Evolutionary conservation across 2,888 invertebrate genomes (phyloP).

Genomic region (Sylvicola cinctus): DNA sequence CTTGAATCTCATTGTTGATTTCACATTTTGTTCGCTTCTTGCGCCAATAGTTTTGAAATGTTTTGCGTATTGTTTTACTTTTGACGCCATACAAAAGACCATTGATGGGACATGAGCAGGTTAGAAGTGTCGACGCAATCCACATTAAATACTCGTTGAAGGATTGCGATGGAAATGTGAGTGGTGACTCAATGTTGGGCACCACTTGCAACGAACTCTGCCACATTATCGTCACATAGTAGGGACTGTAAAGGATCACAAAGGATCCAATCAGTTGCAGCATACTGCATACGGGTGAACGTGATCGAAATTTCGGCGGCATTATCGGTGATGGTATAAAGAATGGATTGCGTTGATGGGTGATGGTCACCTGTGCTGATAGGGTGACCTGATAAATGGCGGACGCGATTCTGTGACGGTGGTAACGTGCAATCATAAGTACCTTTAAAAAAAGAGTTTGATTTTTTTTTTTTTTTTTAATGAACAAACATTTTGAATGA

Average conservation of each 20-base stretch:
- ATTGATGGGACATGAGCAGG: slow-evolving; percentile 48
- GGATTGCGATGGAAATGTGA: slow-evolving; percentile 6
- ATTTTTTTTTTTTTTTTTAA: background rate
- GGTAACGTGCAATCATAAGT: slow-evolving; percentile 45
- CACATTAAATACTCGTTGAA: slow-evolving; percentile 7
- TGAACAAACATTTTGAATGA: background rate
- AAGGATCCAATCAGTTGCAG: slow-evolving; percentile 52
- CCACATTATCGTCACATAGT: slow-evolving; percentile 50
- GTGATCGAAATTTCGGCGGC: slow-evolving; percentile 29
- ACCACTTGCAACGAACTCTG: slow-evolving; percentile 27
- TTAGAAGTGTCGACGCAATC: slow-evolving; percentile 7
- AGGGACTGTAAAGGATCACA: slow-evolving; percentile 50
- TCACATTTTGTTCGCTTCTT: slow-evolving; percentile 61
- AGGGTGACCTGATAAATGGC: slow-evolving; percentile 70
- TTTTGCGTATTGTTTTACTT: slow-evolving; percentile 46
- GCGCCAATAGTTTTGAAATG: slow-evolving; percentile 55
- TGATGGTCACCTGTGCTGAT: slow-evolving; percentile 66
- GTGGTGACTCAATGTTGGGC: slow-evolving; percentile 10
- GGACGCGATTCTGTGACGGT: slow-evolving; percentile 63
- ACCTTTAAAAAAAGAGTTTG: slow-evolving; percentile 22
- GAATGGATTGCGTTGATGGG: slow-evolving; percentile 62
- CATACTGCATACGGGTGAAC: slow-evolving; percentile 43
- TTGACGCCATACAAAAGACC: slow-evolving; percentile 60
- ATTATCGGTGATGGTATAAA: slow-evolving; percentile 45
- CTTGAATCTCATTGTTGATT: slow-evolving; percentile 61